Evolutionary conservation across 2,888 invertebrate genomes (phyloP).

Genomic region (Drosophila kokeensis): DNA sequence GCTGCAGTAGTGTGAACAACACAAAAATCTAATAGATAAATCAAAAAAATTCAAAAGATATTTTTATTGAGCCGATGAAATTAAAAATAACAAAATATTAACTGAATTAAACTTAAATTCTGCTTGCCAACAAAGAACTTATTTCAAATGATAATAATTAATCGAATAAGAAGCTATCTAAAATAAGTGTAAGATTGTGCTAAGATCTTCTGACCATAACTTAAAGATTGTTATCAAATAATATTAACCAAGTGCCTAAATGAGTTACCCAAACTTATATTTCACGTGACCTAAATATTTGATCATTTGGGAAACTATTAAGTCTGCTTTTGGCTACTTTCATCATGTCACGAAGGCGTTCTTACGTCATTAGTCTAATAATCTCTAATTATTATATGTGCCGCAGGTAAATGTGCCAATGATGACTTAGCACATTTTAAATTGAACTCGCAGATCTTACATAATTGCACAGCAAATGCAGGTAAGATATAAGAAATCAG

Average conservation of each 20-base stretch:
- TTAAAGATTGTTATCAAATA: background rate
- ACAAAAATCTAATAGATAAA: slow-evolving; percentile 52
- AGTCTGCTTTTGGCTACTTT: background rate
- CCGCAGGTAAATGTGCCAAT: slow-evolving; percentile 3
- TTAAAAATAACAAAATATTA: background rate
- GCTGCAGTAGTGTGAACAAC: slow-evolving; percentile 54
- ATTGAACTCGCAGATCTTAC: slow-evolving; percentile 17
- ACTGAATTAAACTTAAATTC: background rate
- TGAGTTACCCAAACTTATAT: background rate
- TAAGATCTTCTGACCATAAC: background rate
- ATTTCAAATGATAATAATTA: background rate
- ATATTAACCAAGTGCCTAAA: background rate
- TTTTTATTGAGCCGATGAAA: background rate
- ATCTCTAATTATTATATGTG: background rate
- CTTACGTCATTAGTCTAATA: slow-evolving; percentile 2
- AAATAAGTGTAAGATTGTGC: background rate
- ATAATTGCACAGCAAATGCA: slow-evolving; percentile 28
- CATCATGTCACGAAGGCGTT: background rate
- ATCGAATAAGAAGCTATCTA: background rate
- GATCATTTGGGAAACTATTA: background rate
- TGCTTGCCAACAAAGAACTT: too few species aligned
- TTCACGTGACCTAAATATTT: background rate
- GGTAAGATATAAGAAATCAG: slow-evolving; percentile 55
- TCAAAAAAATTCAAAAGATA: background rate
- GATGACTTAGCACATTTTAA: background rate